A percentile compares a stretch with the other conserved stretches of the same genome.
Evolutionary conservation across 2,797 vertebrate genomes (phyloP).

Genomic region (Valencia hispanica): DNA sequence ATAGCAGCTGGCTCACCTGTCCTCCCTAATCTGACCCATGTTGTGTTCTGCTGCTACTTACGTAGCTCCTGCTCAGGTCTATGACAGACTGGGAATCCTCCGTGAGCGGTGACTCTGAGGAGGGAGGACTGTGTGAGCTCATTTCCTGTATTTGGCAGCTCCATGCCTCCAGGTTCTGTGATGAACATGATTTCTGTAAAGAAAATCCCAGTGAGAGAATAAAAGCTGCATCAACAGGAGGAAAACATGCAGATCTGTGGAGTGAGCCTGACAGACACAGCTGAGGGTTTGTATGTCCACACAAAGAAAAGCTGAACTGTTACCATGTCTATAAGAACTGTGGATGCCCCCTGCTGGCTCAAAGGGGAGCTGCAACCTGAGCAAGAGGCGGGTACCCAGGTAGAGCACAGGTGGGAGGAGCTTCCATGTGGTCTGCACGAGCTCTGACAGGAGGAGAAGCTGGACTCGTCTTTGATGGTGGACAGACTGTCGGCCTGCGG

Average conservation of each 20-base stretch:
- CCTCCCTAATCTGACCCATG: background rate
- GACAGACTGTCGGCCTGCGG: constrained; percentile 37
- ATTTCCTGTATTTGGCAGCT: constrained; percentile 78
- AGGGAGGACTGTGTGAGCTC: constrained; percentile 58
- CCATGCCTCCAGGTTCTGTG: constrained; percentile 82
- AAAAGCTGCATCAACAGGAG: too few relatives aligned
- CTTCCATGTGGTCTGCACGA: rapidly evolving
- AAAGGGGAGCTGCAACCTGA: constrained; percentile 18
- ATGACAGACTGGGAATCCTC: constrained; percentile 65
- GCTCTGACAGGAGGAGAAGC: constrained; percentile 24
- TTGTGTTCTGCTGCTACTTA: constrained; percentile 21
- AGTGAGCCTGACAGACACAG: background rate
- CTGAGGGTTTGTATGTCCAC: background rate
- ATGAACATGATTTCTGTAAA: background rate
- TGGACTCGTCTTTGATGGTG: constrained; percentile 31
- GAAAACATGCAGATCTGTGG: background rate
- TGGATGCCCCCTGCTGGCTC: background rate
- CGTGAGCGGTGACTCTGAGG: constrained; percentile 34
- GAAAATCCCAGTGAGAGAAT: background rate
- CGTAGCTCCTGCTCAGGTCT: constrained; percentile 71
- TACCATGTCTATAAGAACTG: constrained; percentile 33
- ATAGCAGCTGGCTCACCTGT: background rate
- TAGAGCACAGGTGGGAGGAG: constrained; percentile 6
- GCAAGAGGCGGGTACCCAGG: constrained; percentile 21
- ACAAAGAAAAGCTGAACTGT: background rate